Evolutionary conservation across 2,113 vertebrate genomes (phyloP), one percentile per base, ranked within the genome.

Genomic region (Ondatra zibethicus): DNA sequence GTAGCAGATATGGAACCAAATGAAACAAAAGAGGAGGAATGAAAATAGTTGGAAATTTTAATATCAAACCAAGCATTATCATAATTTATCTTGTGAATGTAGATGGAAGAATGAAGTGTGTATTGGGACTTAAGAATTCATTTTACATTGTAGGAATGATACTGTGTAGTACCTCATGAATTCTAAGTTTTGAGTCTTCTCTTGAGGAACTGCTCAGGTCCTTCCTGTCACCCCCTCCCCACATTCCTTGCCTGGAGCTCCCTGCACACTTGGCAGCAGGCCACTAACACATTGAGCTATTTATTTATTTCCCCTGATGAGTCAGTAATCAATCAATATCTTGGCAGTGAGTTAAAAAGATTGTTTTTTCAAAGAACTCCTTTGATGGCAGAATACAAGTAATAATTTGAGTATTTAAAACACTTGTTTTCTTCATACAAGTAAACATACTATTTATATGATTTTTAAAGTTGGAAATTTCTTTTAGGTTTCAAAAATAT

Each of bases 301-400:
- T 52, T 92, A n/a, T 76, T 89, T 85, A 70, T 96, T 94, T 95
- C 84, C 25, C 92, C 76, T 93, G 39, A n/a, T 95, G 91, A 94
- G 21, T 94, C 95, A 97, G 92, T 86, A 95, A 92, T 94, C 73
- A 97, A 91, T 96, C 84, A 92, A 76, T 97, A 90, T 31, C 36
- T 52, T 92, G 80, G 33, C 85, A 95, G 84, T 75, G 55, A 91
- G 36, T 84, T 92, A 88, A 92, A 58, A 92, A 88, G 76, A 1
- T 45, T 88, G 39, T 7, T 75, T 96, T 93, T 96, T 86, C 16
- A n/a, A 88, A 95, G 75, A 88, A 65, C 29, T 97, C 42, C 85
- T 89, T 90, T 91, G 31, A 70, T 81, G 89, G 77, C 36, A 94
- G 91, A 94, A 96, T 73, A 86, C 12, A 81, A 97, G 80, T 17